Conservation (phyloP, 1,140 invertebrate species). For the Probaryconus sp. region DNA sequence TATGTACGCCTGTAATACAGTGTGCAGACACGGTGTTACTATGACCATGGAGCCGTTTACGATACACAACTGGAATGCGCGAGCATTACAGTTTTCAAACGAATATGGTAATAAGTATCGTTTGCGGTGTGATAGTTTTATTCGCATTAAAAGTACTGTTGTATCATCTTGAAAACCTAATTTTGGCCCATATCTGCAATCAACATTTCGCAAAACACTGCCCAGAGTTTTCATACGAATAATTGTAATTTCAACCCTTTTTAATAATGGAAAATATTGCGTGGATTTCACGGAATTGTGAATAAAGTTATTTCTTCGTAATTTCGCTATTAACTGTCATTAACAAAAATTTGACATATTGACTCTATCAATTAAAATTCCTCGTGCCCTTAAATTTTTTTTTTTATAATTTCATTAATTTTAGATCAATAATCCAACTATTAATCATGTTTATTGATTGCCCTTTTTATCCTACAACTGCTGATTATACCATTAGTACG, state of each 20-base stretch:
- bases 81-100: slow-evolving; percentile 47
- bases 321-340: too few species aligned
- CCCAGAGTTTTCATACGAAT: too few species aligned
- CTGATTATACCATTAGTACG: background rate
- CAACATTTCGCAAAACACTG: too few species aligned
- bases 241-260: too few species aligned
- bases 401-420: slow-evolving; percentile 10
- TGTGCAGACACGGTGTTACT: slow-evolving; percentile 35
- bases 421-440: slow-evolving; percentile 26
- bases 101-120: slow-evolving; percentile 59
- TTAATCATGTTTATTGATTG: slow-evolving; percentile 38
- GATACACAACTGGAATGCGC: slow-evolving; percentile 45
- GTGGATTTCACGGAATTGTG: too few species aligned
- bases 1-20: slow-evolving; percentile 39
- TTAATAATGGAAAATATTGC: too few species aligned
- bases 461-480: slow-evolving; percentile 6
- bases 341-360: background rate
- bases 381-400: too few species aligned
- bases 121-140: too few species aligned
- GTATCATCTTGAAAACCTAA: slow-evolving; percentile 12
- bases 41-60: slow-evolving; percentile 50
- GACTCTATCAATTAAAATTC: background rate
- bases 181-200: too few species aligned
- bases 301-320: too few species aligned
- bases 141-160: slow-evolving; percentile 28